Evolutionary conservation across 2,113 vertebrate species (phyloP), one percentile per base, ranked within the genome.

Genomic region (Micronycteris hirsuta): DNA sequence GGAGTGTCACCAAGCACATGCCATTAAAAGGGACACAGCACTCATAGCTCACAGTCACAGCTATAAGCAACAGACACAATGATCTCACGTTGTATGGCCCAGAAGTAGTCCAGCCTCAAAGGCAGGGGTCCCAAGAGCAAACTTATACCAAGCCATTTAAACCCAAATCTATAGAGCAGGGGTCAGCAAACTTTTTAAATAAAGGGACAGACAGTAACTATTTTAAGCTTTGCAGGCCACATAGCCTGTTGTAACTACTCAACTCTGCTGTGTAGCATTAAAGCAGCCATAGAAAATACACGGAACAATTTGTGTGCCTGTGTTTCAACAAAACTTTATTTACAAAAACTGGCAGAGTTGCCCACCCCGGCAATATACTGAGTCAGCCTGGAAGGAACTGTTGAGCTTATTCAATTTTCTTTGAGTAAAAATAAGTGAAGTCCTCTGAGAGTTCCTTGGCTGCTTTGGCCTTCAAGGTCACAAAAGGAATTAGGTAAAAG

Each of bases 241-340:
- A 49, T 2, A 31, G 17, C 31, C 61, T 83, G 38, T 81, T 7
- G 4, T 63, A 86, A 65, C 86, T 68, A 91, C 20, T 86, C 38
- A 77, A 74, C 68, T 61, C 43, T 11, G 74, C 33, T 49, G 9
- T 82, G 52, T 7, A 91, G n/a, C 45, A 38, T n/a, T 61, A 78
- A 80, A 78, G 88, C 54, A 93, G 73, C 31, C 49, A 56, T 1
- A 81, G 74, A 95, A 54, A 94, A 82, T 24, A 63, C 52, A 61
- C n/a, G 12, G 73, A 85, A 86, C 68, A 78, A 86, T 93, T 41
- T 73, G 14, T 36, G 36, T 77, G 90, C 33, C 36, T 54, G 26
- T 56, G 38, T 73, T 93, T 93, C 76, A 89, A 41, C 85, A 86
- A 89, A 95, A 86, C 65, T 84, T 89, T 77, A 94, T 78, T 93